Base-by-base conservation (phyloP, 2,797 vertebrate genomes). In the Psittacula derbiana region DNA sequence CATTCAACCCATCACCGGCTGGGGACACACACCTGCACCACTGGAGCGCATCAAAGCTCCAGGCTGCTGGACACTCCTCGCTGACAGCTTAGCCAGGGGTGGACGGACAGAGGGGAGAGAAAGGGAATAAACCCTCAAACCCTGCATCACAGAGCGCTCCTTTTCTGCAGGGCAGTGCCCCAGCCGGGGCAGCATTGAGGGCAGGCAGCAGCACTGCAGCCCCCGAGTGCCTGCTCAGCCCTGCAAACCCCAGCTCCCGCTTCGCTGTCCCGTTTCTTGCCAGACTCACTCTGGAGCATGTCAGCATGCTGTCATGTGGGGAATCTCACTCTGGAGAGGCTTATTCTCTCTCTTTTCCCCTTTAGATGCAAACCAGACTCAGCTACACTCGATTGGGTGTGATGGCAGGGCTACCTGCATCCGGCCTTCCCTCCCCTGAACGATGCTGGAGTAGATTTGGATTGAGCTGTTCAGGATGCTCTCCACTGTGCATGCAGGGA, bases 341-440 rank as follows among this genome's bases (percentile, higher is more conserved):
- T 94, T 91, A 92, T 76, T 66, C 65, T 69, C 46, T 61, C 55
- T 44, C 50, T 14, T 82, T 91, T n/a, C 43, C 70, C 58, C 55
- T 90, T 76, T 38, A 81, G 66, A 96, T 66, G 52, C 75, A 97
- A 96, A 96, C 92, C 95, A 95, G 95, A 94, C 72, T 7, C 79
- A 70, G 87, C 55, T 17, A 38, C 43, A 0, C 46, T 90, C 88
- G 88, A 94, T 83, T 41, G 91, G 91, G 95, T 94, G 92, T 44
- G 69, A 96, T 87, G 92, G 93, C 69, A 92, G 94, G 94, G 93
- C 91, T 95, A 18, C 91, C 75, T 23, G 2, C 90, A 75, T 65
- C 90, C 64, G 0, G 53, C 79, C 87, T 67, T 43, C 61, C 47
- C 41, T 82, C 61, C 73, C 53, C 82, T 31, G 5, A 87, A 15